A percentile compares a stretch with the other conserved stretches of the same genome.
Evolutionary conservation across 2,113 vertebrate genomes (phyloP).

Genomic region (Oostethus manadensis): DNA sequence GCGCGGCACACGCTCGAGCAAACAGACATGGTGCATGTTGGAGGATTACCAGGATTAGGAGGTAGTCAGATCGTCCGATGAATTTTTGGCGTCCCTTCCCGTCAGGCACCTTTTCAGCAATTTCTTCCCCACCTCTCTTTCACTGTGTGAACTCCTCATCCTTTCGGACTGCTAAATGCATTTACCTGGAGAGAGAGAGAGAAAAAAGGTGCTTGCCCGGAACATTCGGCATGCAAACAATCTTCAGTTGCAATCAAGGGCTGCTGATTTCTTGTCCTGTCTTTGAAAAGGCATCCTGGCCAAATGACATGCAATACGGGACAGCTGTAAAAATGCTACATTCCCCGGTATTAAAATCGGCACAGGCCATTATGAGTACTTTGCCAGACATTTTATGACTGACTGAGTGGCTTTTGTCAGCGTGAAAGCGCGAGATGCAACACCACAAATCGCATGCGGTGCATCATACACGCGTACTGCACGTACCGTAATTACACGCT

Average conservation of each 20-base stretch:
- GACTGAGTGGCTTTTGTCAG: slow-evolving; percentile 2
- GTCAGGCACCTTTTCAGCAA: no score
- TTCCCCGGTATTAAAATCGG: background rate
- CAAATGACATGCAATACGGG: background rate
- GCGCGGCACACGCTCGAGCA: no score
- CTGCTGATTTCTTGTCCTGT: background rate
- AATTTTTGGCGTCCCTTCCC: no score
- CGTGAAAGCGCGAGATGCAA: background rate
- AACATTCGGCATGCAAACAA: background rate
- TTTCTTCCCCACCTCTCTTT: no score
- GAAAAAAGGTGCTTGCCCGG: background rate
- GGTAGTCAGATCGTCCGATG: no score
- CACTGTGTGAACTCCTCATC: no score
- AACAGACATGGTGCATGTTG: no score
- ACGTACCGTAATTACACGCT: no score
- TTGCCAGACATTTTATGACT: slow-evolving; percentile 3
- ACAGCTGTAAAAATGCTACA: slow-evolving; percentile 1
- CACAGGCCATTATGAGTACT: background rate
- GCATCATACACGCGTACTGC: background rate
- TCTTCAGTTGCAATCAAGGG: background rate
- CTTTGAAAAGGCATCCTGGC: background rate
- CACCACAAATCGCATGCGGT: background rate
- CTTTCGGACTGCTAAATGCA: background rate
- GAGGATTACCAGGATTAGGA: no score
- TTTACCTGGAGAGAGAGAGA: background rate